Base-by-base conservation (phyloP, 2,797 vertebrate species). In the Urophycis tenuis region DNA sequence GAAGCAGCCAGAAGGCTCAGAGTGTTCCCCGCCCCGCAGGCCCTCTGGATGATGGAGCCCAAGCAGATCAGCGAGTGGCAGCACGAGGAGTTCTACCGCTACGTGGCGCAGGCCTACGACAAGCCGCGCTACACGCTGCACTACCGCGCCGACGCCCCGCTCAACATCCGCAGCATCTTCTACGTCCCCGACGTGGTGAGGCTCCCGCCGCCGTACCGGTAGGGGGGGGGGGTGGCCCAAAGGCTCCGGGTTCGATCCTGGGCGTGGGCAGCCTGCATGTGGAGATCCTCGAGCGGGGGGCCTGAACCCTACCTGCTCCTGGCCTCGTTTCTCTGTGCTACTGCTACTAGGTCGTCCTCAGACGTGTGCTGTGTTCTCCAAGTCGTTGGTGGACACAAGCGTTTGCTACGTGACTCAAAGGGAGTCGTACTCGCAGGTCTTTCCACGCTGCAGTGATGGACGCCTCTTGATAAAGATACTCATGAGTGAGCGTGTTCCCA, bases 121-220 rank as follows among this genome's bases (percentile, higher is more conserved):
- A 95, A 92, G 83, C 97, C 97, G 0, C 96, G 97, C 85, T 98
- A 99, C 79, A 79, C 91, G 2, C 94, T 99, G 83, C 97, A 98
- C 87, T 99, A 99, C 90, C 94, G 92, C 69, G 90, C 95, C 0
- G 97, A 99, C 0, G 97, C 96, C 0, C 97, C 97, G 0, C 93
- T 99, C 88, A 98, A 96, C 91, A 99, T 99, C 89, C 93, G 96
- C 41, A 97, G 96, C 88, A 94, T 99, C 90, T 99, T 99, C 88
- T 99, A 99, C 0, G 95, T 99, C 73, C 97, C 97, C 0, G 96
- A 96, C 0, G 81, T 86, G 80, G 97, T 99, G 88, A 81, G 90
- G 22, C 10, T 19, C 17, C 17, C 45, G 17, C 17, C 3, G 5
- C 45, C 22, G 45, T 5, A 49, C 53, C 11, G 19, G 45, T 41